Conservation (phyloP, 2,113 vertebrate genomes). For the Martes martes region DNA sequence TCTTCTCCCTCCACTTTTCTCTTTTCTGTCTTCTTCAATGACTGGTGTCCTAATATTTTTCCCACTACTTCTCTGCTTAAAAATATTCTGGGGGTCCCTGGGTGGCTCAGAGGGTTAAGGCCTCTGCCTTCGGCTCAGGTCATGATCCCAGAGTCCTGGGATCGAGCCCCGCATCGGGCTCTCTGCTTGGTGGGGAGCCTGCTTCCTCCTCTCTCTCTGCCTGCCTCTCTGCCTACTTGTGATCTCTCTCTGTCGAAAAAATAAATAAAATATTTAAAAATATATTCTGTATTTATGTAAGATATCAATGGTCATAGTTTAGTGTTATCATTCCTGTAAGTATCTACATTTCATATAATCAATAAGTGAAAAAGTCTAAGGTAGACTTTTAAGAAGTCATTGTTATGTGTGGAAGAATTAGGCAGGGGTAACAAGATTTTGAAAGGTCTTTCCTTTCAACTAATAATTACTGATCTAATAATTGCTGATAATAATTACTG, state of each 20-base stretch:
- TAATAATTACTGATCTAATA: not conserved
- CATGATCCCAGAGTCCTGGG: no score
- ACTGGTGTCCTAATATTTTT: not conserved
- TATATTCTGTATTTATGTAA: not conserved
- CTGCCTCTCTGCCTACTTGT: no score
- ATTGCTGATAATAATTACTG: not conserved
- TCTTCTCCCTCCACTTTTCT: not conserved
- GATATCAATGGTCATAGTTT: not conserved
- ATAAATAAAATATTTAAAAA: not conserved
- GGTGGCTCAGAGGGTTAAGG: no score
- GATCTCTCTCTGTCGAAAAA: no score
- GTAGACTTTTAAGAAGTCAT: not conserved
- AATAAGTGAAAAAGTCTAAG: not conserved
- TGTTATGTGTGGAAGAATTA: not conserved
- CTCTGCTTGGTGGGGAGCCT: no score
- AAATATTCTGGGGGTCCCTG: not conserved
- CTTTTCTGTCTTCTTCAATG: not conserved
- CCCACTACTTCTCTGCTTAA: not conserved
- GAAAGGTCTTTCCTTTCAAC: not conserved
- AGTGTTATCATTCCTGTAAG: not conserved
- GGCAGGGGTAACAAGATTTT: not conserved
- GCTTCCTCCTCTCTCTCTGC: no score
- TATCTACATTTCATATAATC: not conserved
- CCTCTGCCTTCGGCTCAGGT: no score
- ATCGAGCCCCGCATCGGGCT: no score